These are phyloP conservation scores for Orthosia gothica DNA, from an alignment of 2,888 invertebrate genomes.

Conservation along the genomic window DNA sequence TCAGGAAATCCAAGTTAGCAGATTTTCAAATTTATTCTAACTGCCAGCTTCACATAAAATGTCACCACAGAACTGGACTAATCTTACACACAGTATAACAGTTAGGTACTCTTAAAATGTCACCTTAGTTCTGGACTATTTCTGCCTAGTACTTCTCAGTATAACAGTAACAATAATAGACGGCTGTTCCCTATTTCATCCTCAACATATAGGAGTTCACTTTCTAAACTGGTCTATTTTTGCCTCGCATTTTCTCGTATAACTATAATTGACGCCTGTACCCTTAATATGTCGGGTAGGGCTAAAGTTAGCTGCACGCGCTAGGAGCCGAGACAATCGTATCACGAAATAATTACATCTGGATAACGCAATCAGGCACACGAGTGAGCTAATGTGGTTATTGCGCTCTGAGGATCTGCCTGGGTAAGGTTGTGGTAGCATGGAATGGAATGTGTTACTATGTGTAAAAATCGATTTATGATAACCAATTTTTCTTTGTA, in stretches of 20 bases:
- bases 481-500: too few relatives aligned
- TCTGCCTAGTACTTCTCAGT: too few relatives aligned
- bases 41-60: neutral
- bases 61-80: neutral
- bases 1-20: too few relatives aligned
- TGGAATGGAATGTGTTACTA: too few relatives aligned
- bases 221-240: constrained; percentile 3
- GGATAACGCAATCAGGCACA: constrained; percentile 38
- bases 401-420: neutral
- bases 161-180: too few relatives aligned
- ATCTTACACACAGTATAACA: too few relatives aligned
- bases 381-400: constrained; percentile 39
- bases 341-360: constrained; percentile 45
- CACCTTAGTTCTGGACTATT: too few relatives aligned
- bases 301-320: constrained; percentile 27
- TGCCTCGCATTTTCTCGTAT: neutral
- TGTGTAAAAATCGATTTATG: too few relatives aligned
- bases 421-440: neutral
- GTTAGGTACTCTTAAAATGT: too few relatives aligned
- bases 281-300: neutral
- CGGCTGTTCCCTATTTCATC: too few relatives aligned
- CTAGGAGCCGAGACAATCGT: constrained; percentile 22
- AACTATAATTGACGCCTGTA: neutral
- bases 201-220: too few relatives aligned
- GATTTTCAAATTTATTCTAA: neutral